phyloP scores from a whole-genome alignment of 2,797 vertebrate genomes.

The Leptoclinus maculatus region DNA sequence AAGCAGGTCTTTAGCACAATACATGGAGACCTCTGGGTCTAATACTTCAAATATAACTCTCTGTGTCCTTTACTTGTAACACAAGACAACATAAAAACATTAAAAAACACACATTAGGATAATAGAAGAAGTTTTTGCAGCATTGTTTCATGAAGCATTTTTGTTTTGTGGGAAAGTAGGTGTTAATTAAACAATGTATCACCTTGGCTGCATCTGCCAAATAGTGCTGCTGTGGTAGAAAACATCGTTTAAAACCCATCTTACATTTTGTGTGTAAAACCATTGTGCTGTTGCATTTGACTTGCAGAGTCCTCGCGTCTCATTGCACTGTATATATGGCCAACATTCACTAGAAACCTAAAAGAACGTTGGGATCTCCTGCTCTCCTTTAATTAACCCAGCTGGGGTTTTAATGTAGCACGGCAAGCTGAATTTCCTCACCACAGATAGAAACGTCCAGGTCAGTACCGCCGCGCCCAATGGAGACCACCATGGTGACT shows the following conservation, averaged over 20 bases:
- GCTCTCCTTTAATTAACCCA: conserved; percentile 39
- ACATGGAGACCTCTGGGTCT: not conserved
- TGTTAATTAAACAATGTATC: not conserved
- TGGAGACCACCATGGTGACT: conserved; percentile 41
- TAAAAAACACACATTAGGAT: no score
- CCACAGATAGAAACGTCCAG: conserved; percentile 40
- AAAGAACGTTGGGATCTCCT: conserved; percentile 38
- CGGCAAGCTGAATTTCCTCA: conserved; percentile 30
- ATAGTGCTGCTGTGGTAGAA: not conserved
- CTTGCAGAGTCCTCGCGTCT: not conserved
- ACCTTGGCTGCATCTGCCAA: not conserved
- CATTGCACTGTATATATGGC: not conserved
- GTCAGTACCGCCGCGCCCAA: conserved; percentile 30
- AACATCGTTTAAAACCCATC: not conserved
- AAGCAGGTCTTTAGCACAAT: not conserved
- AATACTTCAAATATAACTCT: not conserved
- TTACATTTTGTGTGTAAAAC: not conserved
- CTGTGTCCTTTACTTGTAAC: not conserved
- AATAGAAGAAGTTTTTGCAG: no score
- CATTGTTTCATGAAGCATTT: not conserved
- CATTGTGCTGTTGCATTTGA: not conserved
- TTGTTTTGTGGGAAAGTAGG: not conserved
- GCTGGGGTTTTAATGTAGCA: conserved; percentile 18
- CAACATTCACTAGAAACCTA: conserved; percentile 9
- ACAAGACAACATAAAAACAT: not conserved